Percentiles rank a stretch among this genome's conserved stretches.
These are phyloP conservation scores for Dreissena polymorpha DNA, from an alignment of 1,140 invertebrate species.

Conservation along the genomic window DNA sequence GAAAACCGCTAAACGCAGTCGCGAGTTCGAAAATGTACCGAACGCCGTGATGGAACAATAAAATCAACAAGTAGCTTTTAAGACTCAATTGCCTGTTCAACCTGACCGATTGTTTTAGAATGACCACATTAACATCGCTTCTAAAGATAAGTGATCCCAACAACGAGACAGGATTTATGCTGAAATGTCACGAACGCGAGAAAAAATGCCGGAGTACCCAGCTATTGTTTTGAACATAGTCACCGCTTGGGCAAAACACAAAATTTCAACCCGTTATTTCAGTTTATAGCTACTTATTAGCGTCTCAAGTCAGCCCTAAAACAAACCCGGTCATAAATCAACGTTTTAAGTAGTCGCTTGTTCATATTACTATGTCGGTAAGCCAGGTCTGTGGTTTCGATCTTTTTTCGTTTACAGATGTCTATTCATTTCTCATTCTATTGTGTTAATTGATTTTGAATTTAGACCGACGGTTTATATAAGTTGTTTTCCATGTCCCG, in stretches of 20 bases:
- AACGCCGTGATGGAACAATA: no score
- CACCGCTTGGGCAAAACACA: background rate
- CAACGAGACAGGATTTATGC: background rate
- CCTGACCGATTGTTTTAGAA: background rate
- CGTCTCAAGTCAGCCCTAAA: background rate
- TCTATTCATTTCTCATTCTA: no score
- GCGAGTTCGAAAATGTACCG: no score
- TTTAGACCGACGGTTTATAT: no score
- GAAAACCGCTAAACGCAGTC: no score
- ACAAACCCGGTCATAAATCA: background rate
- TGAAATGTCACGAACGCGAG: background rate
- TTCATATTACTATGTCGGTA: no score
- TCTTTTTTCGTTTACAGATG: no score
- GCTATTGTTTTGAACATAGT: background rate
- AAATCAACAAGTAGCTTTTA: background rate
- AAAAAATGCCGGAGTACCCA: background rate
- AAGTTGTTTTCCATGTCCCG: no score
- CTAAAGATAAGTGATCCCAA: background rate
- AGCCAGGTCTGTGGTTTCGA: no score
- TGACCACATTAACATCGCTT: background rate
- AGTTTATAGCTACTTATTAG: slow-evolving; percentile 2
- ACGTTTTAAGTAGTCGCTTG: background rate
- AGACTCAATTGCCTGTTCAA: background rate
- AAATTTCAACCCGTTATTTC: background rate
- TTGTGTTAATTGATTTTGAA: no score